Evolutionary conservation across 2,113 vertebrate genomes (phyloP).

Genomic region (Actenoides lindsayi): DNA sequence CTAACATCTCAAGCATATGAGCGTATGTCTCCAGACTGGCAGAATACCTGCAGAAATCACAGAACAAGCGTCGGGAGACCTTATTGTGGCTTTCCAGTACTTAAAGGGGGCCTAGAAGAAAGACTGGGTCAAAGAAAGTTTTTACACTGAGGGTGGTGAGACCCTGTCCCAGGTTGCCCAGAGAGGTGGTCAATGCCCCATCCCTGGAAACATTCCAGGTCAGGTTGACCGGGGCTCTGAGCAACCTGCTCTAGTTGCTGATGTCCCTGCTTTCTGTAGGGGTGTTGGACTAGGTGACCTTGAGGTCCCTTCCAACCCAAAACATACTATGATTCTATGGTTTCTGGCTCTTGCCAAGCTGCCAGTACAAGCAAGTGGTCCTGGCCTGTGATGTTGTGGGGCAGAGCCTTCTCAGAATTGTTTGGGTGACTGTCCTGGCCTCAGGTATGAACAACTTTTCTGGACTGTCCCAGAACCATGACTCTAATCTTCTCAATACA

Average conservation of each 20-base stretch:
- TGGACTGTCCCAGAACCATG: background rate
- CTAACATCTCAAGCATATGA: background rate
- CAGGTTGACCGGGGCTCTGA: background rate
- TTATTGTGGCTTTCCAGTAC: background rate
- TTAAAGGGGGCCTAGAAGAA: background rate
- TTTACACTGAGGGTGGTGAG: background rate
- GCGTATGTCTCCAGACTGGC: background rate
- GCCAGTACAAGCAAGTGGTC: background rate
- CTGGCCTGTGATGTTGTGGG: rapidly evolving
- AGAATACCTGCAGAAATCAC: background rate
- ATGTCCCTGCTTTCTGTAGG: background rate
- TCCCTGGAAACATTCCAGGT: background rate
- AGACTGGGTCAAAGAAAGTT: background rate
- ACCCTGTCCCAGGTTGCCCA: background rate
- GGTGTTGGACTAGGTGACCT: background rate
- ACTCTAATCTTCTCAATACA: background rate
- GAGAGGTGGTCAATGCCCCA: background rate
- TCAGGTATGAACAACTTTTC: background rate
- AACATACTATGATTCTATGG: background rate
- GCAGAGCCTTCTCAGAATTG: background rate
- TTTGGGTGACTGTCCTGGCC: background rate
- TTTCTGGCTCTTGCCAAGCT: background rate
- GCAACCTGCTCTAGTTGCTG: background rate
- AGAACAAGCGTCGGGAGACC: background rate
- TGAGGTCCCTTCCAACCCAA: background rate